Base-by-base conservation (phyloP, 2,113 vertebrate genomes). In the Austrofundulus limnaeus region DNA sequence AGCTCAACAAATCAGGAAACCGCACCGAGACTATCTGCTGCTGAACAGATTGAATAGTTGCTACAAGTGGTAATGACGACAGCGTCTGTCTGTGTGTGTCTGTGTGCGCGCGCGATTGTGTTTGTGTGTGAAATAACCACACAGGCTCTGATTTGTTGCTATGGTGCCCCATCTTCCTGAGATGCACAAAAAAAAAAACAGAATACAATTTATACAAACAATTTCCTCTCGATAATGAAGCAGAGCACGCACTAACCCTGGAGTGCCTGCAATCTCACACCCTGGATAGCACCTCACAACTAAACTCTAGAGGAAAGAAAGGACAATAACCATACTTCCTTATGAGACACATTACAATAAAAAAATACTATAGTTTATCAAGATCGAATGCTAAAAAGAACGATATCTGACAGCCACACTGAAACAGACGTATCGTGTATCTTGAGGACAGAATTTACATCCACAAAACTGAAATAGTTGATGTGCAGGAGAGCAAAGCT, bases 191-290 rank as follows among this genome's bases (percentile, higher is more conserved):
- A 51, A n/a, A 31, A 11, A 52, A 82, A 83, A 78, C 78, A 79
- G 52, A 70, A 42, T 76, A 84, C 70, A 85, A 84, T 89, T 81
- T 82, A 81, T 80, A 75, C 46, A 67, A 81, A 82, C 78, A 87
- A 88, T 86, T 85, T 86, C 72, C 76, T 75, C 74, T 72, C 19
- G 19, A 65, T 83, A 86, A 87, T 85, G 75, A 83, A 72, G 66
- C 75, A n/a, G 48, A 66, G 65, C 73, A 77, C 60, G 61, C 43
- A 21, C 37, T 53, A 51, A 81, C 60, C 61, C 70, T 28, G 47
- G 31, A 19, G 1, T 47, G 41, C 51, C 46, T 20, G n/a, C 37
- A 50, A 25, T 50, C 21, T 25, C n/a, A 12, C 56, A 61, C 41
- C 21, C n/a, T 21, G 20, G 50, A 72, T 57, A 24, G 28, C 43